These are phyloP conservation scores for Scaptodrosophila lebanonensis DNA, from an alignment of 1,140 invertebrate genomes.

Conservation along the genomic window DNA sequence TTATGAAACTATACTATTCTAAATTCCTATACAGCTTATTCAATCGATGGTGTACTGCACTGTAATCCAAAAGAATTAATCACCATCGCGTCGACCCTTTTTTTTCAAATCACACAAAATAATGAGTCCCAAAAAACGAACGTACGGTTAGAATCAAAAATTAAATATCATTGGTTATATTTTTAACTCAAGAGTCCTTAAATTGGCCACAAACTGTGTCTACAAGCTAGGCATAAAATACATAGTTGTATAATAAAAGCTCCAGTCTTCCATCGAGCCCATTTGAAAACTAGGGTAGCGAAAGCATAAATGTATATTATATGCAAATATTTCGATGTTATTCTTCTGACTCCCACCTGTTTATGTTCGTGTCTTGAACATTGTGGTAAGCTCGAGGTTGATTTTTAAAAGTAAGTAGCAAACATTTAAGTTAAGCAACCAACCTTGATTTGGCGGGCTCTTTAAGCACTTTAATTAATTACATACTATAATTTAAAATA, in stretches of 20 bases:
- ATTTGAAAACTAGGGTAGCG: neutral
- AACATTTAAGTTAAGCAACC: neutral
- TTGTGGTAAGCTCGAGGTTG: conserved; percentile 40
- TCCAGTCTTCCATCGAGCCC: conserved; percentile 63
- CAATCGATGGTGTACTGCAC: too few species aligned
- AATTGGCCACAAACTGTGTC: conserved; percentile 1
- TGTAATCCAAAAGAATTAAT: too few species aligned
- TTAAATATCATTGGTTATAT: too few species aligned
- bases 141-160: too few species aligned
- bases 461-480: conserved; percentile 4
- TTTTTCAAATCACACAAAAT: too few species aligned
- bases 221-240: conserved; percentile 40
- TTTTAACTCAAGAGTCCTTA: too few species aligned
- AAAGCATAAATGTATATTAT: neutral
- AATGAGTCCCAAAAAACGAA: too few species aligned
- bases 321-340: conserved; percentile 60
- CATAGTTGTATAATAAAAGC: conserved; percentile 5
- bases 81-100: too few species aligned
- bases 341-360: conserved; percentile 73
- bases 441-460: too few species aligned
- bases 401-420: too few species aligned
- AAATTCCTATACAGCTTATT: too few species aligned
- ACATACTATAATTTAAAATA: neutral
- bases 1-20: too few species aligned
- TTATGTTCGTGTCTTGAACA: conserved; percentile 47